Base-by-base conservation (phyloP, 2,113 vertebrate genomes). In the Tragelaphus strepsiceros region DNA sequence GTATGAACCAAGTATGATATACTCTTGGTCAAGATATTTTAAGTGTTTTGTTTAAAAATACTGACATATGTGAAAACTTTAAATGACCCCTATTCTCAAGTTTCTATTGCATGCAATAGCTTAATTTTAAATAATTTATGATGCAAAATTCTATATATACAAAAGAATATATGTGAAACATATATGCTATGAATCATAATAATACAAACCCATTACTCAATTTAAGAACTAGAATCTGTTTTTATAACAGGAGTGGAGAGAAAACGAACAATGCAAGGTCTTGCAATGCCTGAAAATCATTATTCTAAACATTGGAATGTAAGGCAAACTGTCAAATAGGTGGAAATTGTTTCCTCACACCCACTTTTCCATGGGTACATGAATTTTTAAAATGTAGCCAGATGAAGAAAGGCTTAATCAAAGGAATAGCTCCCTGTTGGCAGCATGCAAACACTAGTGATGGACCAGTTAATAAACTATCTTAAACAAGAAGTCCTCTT, bases 121-220 rank as follows among this genome's bases (percentile, higher is more conserved):
- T 96, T 71, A 95, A 77, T 58, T 93, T 96, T 59, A 83, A 89
- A 87, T 96, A 86, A 80, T 92, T 80, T 78, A 71, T 78, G 64
- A 56, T 43, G n/a, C 54, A 43, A 84, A 82, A 78, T 67, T 53
- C 80, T 39, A 56, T 53, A 86, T 7, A 80, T 54, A 35, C 5
- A 67, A 78, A 91, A 62, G 24, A 71, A n/a, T 53, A 67, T 14
- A 51, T 13, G 1, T 53, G 19, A 87, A 91, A 96, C 12, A 26
- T 12, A 84, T 39, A 74, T 54, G 4, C 64, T 78, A 56, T 35
- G 28, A 51, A 90, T 19, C 15, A 77, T 80, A 71, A 19, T 82
- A 91, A 93, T 51, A 84, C 58, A 49, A 90, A 35, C n/a, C 26
- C 8, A 43, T 21, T 85, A 64, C 12, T 49, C 71, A 91, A 71